Base-by-base conservation (phyloP, 2,113 vertebrate species). In the Syrmaticus mikado region DNA sequence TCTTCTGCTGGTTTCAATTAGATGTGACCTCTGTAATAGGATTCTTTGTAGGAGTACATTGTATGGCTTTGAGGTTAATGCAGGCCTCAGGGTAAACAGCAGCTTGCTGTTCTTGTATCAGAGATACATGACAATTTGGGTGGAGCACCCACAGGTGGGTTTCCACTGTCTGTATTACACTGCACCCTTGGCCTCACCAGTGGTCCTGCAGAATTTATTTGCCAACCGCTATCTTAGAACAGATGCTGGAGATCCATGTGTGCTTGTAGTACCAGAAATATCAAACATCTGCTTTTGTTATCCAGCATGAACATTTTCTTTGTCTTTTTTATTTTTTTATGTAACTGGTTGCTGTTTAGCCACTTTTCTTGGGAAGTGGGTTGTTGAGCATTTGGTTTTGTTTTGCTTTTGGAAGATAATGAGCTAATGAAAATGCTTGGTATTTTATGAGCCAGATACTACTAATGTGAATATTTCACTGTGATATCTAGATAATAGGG, bases 401-500 rank as follows among this genome's bases (percentile, higher is more conserved):
- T 2, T 67, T 67, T 55, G 16, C 62, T 43, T 32, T 22, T 4
- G 50, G 45, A 74, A 82, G 58, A 77, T 87, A 64, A 90, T 86
- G 82, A 92, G n/a, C 46, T 85, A 86, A 73, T 90, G 40, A 89
- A 94, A 92, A 45, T 92, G 61, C 85, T 77, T 84, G 30, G 32
- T 85, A 55, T 92, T 82, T 78, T 76, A 41, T 66, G 68, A 93
- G 78, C 85, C 76, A 96, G 53, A 79, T 88, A 80, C 41, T 87
- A 92, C 48, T 85, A 91, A 88, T 88, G 71, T 79, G 88, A 76
- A 13, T 89, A 90, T 91, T 96, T 80, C 58, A 75, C 76, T 70
- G 71, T 77, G 73, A 46, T 89, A 78, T 50, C 84, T 77, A 85
- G 95, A 95, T 97, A 97, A 91, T 92, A 91, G 89, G 66, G 65